Evolutionary conservation across 2,797 vertebrate species (phyloP), one percentile per base, ranked within the genome.

Genomic region (Ficedula albicollis): DNA sequence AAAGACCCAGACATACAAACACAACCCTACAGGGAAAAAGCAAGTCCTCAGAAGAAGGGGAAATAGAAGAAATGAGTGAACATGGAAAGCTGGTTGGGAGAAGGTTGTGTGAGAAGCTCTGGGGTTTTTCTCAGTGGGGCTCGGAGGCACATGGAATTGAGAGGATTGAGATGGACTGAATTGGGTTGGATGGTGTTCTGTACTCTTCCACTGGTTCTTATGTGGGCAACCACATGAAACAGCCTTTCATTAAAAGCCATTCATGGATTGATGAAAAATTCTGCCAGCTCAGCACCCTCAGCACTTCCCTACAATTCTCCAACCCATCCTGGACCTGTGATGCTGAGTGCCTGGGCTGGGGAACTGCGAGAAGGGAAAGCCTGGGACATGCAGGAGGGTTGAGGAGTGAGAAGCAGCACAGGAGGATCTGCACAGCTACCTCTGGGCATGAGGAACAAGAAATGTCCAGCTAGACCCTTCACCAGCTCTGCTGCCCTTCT

Each of bases 341-440:
- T 29, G 44, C n/a, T 54, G 25, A 88, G 27, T 9, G 21, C 15
- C 13, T 66, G 59, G 76, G 51, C 19, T 32, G 85, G 19, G 46
- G 10, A 56, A 6, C 30, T 29, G 56, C 0, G 3, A 36, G 64
- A 30, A 69, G 36, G 15, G 63, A 74, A 63, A 55, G n/a, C 18
- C 54, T 74, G 58, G 59, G 51, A 38, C 16, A 21, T 4, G 10
- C 0, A 0, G 59, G 48, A 70, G 3, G 43, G 9, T 1, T 75
- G 67, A 20, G 44, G 27, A 67, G 27, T 13, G 12, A 66, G 51
- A 23, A 44, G 21, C 2, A 11, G 26, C 41, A 39, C 44, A 36
- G 63, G 52, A 63, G 39, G 44, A 32, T 48, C 25, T 43, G 39
- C 52, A 86, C 14, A 73, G 59, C 13, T 21, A 5, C 38, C 10